Percentiles rank a stretch among this genome's conserved stretches.
phyloP scores from a whole-genome alignment of 2,113 vertebrate species.

The Gobiocypris rarus region DNA sequence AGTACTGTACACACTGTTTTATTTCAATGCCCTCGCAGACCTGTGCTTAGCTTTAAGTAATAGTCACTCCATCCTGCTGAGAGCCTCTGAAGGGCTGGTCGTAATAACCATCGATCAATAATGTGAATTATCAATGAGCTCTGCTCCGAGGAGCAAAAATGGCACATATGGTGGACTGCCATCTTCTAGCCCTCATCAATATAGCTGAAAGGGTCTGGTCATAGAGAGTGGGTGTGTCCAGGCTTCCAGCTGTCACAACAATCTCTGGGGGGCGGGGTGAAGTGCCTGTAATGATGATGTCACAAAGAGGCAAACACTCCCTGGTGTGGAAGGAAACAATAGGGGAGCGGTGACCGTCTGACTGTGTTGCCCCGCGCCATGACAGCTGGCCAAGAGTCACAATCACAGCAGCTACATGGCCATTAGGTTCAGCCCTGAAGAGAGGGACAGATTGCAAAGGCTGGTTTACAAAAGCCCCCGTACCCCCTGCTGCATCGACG shows the following conservation, averaged over 20 bases:
- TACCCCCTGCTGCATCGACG: constrained; percentile 27
- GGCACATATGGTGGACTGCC: constrained; percentile 49
- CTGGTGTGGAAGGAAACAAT: constrained; percentile 42
- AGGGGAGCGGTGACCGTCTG: constrained; percentile 32
- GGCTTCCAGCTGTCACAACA: constrained; percentile 57
- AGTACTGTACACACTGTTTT: neutral
- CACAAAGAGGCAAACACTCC: constrained; percentile 30
- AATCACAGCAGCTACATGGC: constrained; percentile 28
- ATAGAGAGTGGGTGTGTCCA: constrained; percentile 26
- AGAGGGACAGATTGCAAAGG: constrained; percentile 47
- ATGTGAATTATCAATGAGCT: constrained; percentile 55
- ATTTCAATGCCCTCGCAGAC: constrained; percentile 12
- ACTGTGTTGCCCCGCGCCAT: neutral
- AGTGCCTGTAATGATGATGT: constrained; percentile 48
- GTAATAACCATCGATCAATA: constrained; percentile 54
- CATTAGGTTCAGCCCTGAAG: constrained; percentile 21
- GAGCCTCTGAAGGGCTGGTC: constrained; percentile 43
- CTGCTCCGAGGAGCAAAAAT: constrained; percentile 7
- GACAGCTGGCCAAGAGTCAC: constrained; percentile 50
- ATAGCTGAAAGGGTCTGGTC: constrained; percentile 51
- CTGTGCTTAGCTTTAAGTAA: constrained; percentile 33
- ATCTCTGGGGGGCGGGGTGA: constrained; percentile 31
- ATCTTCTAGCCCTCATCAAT: constrained; percentile 51
- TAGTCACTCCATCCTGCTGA: constrained; percentile 43
- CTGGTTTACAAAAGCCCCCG: constrained; percentile 8